phyloP scores from a whole-genome alignment of 1,140 invertebrate species.

The Orius insidiosus region DNA sequence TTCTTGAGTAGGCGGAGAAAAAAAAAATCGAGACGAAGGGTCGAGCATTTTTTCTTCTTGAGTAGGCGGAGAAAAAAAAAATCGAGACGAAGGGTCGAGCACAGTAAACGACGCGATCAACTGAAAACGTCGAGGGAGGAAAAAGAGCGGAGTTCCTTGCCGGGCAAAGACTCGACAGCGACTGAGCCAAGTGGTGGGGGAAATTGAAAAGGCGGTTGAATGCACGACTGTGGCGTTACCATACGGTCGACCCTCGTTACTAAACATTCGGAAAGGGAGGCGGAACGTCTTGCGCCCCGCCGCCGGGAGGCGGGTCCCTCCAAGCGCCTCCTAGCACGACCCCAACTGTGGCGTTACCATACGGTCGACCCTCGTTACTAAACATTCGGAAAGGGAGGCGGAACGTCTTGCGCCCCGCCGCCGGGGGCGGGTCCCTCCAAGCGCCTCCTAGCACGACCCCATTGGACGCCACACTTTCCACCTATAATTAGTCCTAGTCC shows the following conservation, averaged over 20 bases:
- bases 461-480: conserved; percentile 8
- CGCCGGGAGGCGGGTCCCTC: conserved; percentile 3
- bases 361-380: not conserved
- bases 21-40: not conserved
- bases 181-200: not conserved
- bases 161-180: conserved; percentile 2
- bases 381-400: not conserved
- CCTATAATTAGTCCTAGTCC: conserved; percentile 8
- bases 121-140: not conserved
- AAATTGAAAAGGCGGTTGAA: not conserved
- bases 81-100: not conserved
- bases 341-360: conserved; percentile 7
- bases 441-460: conserved; percentile 4
- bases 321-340: conserved; percentile 2
- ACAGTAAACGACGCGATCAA: not conserved
- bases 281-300: conserved; percentile 5
- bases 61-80: too few species aligned
- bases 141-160: not conserved
- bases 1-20: too few species aligned
- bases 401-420: conserved; percentile 5
- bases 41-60: too few species aligned
- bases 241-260: not conserved
- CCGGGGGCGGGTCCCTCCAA: conserved; percentile 3
- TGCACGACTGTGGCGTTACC: conserved; percentile 2
- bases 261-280: not conserved